Percentiles rank a stretch among this genome's conserved stretches.
phyloP scores from a whole-genome alignment of 2,113 vertebrate species.

The Sterrhoptilus dennistouni region DNA sequence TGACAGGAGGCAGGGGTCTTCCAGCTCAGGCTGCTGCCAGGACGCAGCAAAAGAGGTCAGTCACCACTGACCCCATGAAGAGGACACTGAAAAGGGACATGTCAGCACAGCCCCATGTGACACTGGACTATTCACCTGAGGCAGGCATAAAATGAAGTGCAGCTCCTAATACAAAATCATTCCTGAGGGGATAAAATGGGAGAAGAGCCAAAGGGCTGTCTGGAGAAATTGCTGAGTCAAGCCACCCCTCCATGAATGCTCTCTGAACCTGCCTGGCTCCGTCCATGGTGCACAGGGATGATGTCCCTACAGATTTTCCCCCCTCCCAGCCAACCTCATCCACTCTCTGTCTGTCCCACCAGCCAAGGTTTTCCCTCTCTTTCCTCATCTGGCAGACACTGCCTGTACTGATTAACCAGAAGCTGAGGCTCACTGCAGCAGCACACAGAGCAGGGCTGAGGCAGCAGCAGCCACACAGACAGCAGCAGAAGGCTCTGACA shows the following conservation, averaged over 20 bases:
- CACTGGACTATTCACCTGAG: accelerated
- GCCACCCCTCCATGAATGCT: accelerated
- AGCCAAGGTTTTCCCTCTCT: not conserved
- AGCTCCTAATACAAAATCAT: accelerated
- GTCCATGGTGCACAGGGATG: accelerated
- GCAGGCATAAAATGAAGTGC: not conserved
- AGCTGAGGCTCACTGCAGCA: not conserved
- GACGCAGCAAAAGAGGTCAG: not conserved
- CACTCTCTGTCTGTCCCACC: accelerated
- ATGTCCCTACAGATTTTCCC: accelerated
- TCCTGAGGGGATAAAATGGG: not conserved
- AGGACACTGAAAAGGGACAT: not conserved
- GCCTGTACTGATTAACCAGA: not conserved
- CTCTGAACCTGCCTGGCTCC: not conserved
- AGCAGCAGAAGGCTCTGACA: not conserved
- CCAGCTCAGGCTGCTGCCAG: not conserved
- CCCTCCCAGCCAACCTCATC: not conserved
- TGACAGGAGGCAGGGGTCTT: not conserved
- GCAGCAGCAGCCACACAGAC: accelerated
- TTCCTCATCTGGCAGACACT: not conserved
- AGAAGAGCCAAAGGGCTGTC: not conserved
- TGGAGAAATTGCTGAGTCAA: not conserved
- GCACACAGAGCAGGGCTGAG: not conserved
- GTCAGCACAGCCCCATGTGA: accelerated
- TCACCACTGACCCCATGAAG: not conserved